Conservation (phyloP, 2,888 invertebrate genomes). For the Nemoura dubitans region DNA sequence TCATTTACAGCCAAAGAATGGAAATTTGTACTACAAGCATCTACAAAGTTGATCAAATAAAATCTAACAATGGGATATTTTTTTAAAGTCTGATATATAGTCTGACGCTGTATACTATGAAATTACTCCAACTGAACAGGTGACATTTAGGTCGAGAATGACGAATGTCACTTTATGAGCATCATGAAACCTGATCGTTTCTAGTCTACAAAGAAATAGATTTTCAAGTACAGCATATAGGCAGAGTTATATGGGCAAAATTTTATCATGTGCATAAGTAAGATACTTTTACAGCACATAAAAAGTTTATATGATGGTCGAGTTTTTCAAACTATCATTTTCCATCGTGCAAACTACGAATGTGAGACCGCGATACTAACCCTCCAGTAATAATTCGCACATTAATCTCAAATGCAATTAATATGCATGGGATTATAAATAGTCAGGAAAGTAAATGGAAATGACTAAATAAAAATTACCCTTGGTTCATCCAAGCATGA, state of each 20-base stretch:
- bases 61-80: neutral
- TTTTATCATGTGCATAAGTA: too few species aligned
- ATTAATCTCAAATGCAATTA: neutral
- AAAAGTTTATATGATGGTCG: neutral
- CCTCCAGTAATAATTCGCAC: neutral
- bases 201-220: neutral
- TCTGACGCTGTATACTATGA: neutral
- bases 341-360: neutral
- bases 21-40: neutral
- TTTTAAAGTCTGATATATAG: neutral
- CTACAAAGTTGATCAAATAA: neutral
- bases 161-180: neutral
- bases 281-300: too few species aligned
- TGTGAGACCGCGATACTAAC: neutral
- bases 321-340: neutral
- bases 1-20: neutral
- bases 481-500: neutral
- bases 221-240: neutral
- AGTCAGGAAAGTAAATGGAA: neutral
- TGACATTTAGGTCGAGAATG: neutral
- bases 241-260: too few species aligned
- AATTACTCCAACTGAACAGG: neutral
- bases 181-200: neutral
- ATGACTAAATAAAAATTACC: neutral
- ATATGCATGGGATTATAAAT: neutral